Conservation (phyloP, 2,888 invertebrate species). For the Beris morrisii region DNA sequence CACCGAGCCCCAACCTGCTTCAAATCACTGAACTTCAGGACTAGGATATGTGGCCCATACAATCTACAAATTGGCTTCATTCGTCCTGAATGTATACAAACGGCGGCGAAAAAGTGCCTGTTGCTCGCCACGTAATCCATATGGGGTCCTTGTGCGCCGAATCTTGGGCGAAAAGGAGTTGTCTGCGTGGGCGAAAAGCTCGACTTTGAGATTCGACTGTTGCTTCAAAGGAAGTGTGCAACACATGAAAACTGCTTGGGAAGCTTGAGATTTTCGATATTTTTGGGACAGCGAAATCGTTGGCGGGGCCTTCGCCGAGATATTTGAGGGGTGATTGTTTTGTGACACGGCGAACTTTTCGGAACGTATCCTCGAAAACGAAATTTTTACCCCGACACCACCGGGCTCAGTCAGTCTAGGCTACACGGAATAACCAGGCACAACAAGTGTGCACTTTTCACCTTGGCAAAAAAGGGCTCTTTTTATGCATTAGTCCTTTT, state of each 20-base stretch:
- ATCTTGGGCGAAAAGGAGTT: not conserved
- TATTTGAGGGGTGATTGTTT: conserved; percentile 20
- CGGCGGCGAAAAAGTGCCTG: conserved; percentile 19
- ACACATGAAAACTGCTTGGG: conserved; percentile 11
- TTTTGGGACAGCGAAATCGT: conserved; percentile 18
- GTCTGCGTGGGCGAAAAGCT: conserved; percentile 5
- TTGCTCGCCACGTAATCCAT: conserved; percentile 3
- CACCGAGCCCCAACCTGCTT: not conserved
- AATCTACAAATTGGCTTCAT: conserved; percentile 16
- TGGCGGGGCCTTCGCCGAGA: not conserved
- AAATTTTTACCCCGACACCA: conserved; percentile 47
- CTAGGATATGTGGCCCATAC: conserved; percentile 3
- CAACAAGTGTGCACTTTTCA: conserved; percentile 54
- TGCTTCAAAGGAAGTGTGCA: conserved; percentile 19
- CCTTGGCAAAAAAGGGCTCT: conserved; percentile 10
- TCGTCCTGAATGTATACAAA: conserved; percentile 8
- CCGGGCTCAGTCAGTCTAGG: conserved; percentile 54
- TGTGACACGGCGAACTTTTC: conserved; percentile 21
- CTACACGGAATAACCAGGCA: conserved; percentile 56
- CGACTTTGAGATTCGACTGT: conserved; percentile 19
- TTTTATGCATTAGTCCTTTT: not conserved
- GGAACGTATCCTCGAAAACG: conserved; percentile 5
- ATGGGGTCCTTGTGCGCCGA: not conserved
- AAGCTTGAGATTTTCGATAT: conserved; percentile 6
- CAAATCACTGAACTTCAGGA: conserved; percentile 10